Evolutionary conservation across 2,113 vertebrate genomes (phyloP).

Genomic region (Fulmarus glacialis): DNA sequence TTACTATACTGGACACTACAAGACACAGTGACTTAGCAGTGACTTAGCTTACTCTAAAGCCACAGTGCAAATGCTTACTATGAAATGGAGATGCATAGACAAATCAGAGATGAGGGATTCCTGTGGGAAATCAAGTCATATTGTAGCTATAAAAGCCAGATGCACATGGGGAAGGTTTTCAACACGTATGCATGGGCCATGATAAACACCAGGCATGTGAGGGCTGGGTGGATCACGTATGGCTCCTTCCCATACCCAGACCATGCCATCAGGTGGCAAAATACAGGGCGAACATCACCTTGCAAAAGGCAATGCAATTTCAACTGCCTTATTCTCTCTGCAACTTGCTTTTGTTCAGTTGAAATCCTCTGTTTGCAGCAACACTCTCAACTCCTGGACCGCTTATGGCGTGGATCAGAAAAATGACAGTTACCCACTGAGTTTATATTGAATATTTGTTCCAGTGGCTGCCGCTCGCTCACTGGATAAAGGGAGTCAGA

Average conservation of each 20-base stretch:
- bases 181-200: accelerated
- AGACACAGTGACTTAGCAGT: neutral
- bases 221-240: accelerated
- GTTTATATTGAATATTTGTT: neutral
- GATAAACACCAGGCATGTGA: accelerated
- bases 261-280: neutral
- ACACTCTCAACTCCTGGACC: neutral
- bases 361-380: neutral
- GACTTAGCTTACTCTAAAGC: neutral
- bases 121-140: neutral
- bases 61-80: neutral
- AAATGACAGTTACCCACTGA: neutral
- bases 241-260: neutral
- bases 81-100: neutral
- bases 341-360: neutral
- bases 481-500: neutral
- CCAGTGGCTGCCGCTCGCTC: neutral
- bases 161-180: neutral
- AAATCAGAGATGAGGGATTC: neutral
- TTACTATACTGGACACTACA: neutral
- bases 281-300: neutral
- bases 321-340: neutral
- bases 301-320: neutral
- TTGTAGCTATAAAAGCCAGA: neutral
- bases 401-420: neutral